A percentile compares a stretch with the other conserved stretches of the same genome.
These are phyloP conservation scores for Meiosimyza platycephala DNA, from an alignment of 2,888 invertebrate genomes.

Conservation along the genomic window DNA sequence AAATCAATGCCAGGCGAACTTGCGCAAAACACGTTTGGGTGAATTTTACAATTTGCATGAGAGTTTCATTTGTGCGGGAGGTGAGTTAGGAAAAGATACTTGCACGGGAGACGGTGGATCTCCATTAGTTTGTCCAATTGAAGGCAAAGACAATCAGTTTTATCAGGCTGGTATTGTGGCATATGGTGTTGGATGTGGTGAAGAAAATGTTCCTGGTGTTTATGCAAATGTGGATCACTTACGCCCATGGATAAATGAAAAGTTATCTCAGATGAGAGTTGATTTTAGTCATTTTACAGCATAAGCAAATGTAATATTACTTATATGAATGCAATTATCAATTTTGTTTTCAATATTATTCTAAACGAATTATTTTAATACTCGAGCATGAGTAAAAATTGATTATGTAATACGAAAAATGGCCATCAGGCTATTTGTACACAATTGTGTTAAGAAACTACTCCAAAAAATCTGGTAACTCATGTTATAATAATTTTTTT, in stretches of 20 bases:
- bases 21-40: constrained; percentile 77
- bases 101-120: constrained; percentile 84
- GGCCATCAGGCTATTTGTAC: no score
- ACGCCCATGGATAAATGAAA: constrained; percentile 75
- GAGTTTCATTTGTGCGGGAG: constrained; percentile 83
- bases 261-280: constrained; percentile 40
- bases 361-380: no score
- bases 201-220: constrained; percentile 76
- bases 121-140: constrained; percentile 79
- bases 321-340: no score
- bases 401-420: no score
- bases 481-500: no score
- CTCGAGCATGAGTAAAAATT: no score
- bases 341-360: no score
- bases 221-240: constrained; percentile 77
- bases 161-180: constrained; percentile 76
- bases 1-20: constrained; percentile 63
- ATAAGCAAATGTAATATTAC: neutral
- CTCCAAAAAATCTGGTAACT: no score
- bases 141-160: constrained; percentile 50
- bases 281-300: neutral
- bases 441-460: no score
- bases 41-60: constrained; percentile 74
- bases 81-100: constrained; percentile 76
- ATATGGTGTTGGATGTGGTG: constrained; percentile 85